phyloP scores from a whole-genome alignment of 2,888 invertebrate genomes.

The Alsophila aescularia region DNA sequence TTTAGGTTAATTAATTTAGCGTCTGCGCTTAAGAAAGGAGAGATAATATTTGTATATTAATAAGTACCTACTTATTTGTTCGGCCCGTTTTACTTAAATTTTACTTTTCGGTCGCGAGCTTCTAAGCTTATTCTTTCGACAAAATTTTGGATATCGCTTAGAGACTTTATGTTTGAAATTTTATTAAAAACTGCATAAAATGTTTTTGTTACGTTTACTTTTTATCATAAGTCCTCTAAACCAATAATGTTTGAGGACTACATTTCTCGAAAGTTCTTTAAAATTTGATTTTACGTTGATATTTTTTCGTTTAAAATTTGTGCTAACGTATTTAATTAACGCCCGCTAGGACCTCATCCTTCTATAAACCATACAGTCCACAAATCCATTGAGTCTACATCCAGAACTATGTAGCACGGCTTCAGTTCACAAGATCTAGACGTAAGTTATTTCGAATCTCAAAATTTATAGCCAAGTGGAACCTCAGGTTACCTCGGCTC shows the following conservation, averaged over 20 bases:
- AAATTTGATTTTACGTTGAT: too few species aligned
- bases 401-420: not conserved
- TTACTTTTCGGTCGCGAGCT: slow-evolving; percentile 9
- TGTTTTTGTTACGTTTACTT: too few species aligned
- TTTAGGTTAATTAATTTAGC: slow-evolving; percentile 41
- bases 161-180: too few species aligned
- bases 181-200: too few species aligned
- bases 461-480: slow-evolving; percentile 7
- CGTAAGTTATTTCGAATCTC: slow-evolving; percentile 6
- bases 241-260: too few species aligned
- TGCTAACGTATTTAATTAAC: too few species aligned
- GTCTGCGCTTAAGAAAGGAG: slow-evolving; percentile 18
- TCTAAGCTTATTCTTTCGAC: not conserved
- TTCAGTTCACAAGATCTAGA: not conserved
- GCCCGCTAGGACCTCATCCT: not conserved
- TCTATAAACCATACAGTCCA: not conserved
- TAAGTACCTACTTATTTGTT: slow-evolving; percentile 28
- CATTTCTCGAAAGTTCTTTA: too few species aligned
- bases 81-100: slow-evolving; percentile 13
- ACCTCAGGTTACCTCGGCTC: slow-evolving; percentile 3
- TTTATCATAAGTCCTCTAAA: too few species aligned
- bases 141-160: too few species aligned
- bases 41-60: slow-evolving; percentile 29
- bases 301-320: too few species aligned
- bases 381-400: not conserved